A percentile compares a stretch with the other conserved stretches of the same genome.
These are phyloP conservation scores for Lysandra bellargus DNA, from an alignment of 2,888 invertebrate genomes.

Conservation along the genomic window DNA sequence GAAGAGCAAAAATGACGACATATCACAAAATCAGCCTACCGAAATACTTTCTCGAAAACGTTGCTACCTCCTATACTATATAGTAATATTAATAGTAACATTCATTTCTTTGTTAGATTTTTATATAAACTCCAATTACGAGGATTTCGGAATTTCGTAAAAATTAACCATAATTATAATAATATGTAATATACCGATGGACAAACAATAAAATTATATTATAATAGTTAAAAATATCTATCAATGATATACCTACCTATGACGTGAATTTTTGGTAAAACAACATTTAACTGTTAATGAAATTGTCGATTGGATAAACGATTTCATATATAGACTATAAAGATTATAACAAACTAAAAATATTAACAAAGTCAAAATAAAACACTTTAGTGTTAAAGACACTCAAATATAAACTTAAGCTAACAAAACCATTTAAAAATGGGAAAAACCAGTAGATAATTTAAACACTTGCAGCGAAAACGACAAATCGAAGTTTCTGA, in stretches of 20 bases:
- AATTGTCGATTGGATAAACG: neutral
- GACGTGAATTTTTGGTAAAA: neutral
- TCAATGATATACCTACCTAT: neutral
- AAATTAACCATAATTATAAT: neutral
- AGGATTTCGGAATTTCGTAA: no score
- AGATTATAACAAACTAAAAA: conserved; percentile 7
- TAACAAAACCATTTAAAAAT: neutral
- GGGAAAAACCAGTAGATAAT: neutral
- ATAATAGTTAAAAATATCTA: neutral
- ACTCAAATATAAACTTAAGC: neutral
- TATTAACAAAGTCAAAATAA: neutral
- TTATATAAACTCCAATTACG: no score
- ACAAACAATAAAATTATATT: neutral
- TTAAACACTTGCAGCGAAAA: neutral
- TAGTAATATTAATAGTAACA: no score
- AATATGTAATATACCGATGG: neutral
- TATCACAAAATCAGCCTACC: no score
- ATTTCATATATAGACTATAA: conserved; percentile 12
- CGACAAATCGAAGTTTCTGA: neutral
- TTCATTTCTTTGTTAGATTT: no score
- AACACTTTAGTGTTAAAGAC: conserved; percentile 15
- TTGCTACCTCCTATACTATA: no score
- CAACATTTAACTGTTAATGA: neutral
- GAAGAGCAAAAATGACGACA: no score
- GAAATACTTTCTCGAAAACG: no score